A percentile compares a stretch with the other conserved stretches of the same genome.
Evolutionary conservation across 2,797 vertebrate species (phyloP).

Genomic region (Epinephelus awoara): DNA sequence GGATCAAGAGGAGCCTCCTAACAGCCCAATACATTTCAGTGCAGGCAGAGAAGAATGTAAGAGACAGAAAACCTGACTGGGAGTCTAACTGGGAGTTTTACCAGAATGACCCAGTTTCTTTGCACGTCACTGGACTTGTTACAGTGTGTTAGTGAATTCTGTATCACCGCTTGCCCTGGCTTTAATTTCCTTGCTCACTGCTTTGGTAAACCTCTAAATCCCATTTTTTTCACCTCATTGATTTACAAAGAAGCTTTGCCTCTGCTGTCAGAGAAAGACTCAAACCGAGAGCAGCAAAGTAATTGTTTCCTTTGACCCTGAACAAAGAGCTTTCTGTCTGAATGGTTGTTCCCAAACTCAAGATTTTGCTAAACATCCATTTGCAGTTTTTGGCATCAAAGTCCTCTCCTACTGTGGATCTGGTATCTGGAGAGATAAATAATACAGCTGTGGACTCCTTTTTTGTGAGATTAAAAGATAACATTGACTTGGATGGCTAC

Average conservation of each 20-base stretch:
- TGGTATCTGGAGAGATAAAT: constrained; percentile 3
- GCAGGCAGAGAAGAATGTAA: background rate
- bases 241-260: constrained; percentile 40
- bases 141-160: constrained; percentile 15
- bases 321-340: constrained; percentile 50
- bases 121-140: constrained; percentile 19
- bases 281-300: constrained; percentile 6
- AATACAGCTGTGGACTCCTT: constrained; percentile 24
- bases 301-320: constrained; percentile 26
- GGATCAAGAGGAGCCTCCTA: constrained; percentile 23
- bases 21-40: constrained; percentile 1
- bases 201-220: constrained; percentile 37
- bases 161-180: background rate
- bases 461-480: constrained; percentile 13
- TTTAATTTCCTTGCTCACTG: constrained; percentile 10
- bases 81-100: constrained; percentile 6
- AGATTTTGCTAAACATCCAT: constrained; percentile 23
- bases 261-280: constrained; percentile 17
- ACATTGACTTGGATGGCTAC: background rate
- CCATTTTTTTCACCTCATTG: constrained; percentile 44
- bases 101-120: constrained; percentile 54
- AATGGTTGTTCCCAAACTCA: constrained; percentile 21
- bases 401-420: background rate
- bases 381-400: constrained; percentile 24
- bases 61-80: background rate